Evolutionary conservation across 2,888 invertebrate species (phyloP), one percentile per base, ranked within the genome.

Genomic region (Pseudococcus longispinus): DNA sequence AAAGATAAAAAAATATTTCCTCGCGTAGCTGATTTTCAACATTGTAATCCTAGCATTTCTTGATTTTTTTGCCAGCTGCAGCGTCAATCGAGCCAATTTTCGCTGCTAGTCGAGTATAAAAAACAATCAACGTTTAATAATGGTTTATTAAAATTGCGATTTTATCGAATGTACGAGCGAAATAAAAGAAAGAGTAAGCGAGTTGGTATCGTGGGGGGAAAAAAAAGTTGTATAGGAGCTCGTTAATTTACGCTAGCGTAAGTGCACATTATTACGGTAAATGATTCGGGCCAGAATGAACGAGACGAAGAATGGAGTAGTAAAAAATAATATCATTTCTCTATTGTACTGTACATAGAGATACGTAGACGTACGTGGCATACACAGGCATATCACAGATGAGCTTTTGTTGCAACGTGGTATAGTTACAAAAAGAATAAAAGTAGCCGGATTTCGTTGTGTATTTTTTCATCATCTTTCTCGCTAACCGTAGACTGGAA

Each of bases 71-170:
- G 2, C 32, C 37, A 37, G 37, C 9, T 8, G 37, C 37, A 2
- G n/a, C 37, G 37, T n/a, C 37, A 37, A 4, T 37, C 9, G 37
- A 8, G 37, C 37, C 37, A 37, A 37, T 46, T 46, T 46, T 46
- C 46, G 13, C 46, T 11, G 13, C 1, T 46, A 15, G 46, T 55
- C 55, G n/a, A 18, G 6, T n/a, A n/a, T 55, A n/a, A 55, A 55
- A 55, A 55, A 55, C 55, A 55, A 55, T 55, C 55, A n/a, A 55
- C 55, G n/a, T 55, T 55, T 55, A 55, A 55, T 55, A 55, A 55
- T 55, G n/a, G 55, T 55, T 55, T n/a, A n/a, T 55, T 55, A 8
- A 55, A 55, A n/a, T n/a, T 55, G 55, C n/a, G n/a, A 55, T 55
- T 55, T 55, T 55, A 55, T 55, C 55, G 18, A 37, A n/a, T n/a